phyloP scores from a whole-genome alignment of 2,888 invertebrate species.

The Psococerastis gibbosa region DNA sequence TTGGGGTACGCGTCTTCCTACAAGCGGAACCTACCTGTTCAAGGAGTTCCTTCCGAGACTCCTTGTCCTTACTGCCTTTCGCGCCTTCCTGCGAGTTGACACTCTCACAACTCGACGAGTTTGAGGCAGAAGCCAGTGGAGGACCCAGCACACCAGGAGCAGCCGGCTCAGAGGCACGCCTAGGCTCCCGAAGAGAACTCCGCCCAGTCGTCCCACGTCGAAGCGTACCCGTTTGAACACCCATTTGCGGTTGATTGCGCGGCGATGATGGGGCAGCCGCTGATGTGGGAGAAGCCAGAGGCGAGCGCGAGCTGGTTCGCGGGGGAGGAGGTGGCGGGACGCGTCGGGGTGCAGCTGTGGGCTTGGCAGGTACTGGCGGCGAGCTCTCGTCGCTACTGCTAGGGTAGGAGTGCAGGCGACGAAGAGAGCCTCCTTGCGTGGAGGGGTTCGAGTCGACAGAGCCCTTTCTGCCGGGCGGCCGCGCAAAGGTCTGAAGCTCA shows the following conservation, averaged over 20 bases:
- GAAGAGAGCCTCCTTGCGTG: constrained; percentile 32
- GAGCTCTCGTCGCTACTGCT: constrained; percentile 53
- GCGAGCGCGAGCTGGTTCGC: constrained; percentile 75
- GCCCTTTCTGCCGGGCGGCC: constrained; percentile 35
- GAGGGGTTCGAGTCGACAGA: constrained; percentile 31
- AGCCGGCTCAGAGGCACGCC: constrained; percentile 9
- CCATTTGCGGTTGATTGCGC: constrained; percentile 17
- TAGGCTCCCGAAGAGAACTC: constrained; percentile 20
- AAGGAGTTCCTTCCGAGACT: constrained; percentile 46
- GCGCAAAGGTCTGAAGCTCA: constrained; percentile 76
- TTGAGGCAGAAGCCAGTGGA: constrained; percentile 27
- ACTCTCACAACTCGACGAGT: constrained; percentile 56
- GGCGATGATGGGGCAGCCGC: constrained; percentile 37
- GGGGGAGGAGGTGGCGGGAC: constrained; percentile 85
- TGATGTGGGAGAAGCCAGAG: constrained; percentile 65
- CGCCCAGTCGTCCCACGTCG: constrained; percentile 25
- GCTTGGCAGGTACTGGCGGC: constrained; percentile 41
- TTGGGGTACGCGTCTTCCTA: no score
- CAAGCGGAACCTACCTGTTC: no score
- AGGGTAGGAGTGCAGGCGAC: constrained; percentile 67
- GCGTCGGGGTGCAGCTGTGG: constrained; percentile 54
- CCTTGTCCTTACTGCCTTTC: constrained; percentile 29
- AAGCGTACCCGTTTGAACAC: constrained; percentile 23
- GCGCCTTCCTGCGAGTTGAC: constrained; percentile 51
- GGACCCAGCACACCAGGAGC: constrained; percentile 11